Percentiles rank a stretch among this genome's conserved stretches.
Conservation (phyloP, 2,797 vertebrate species). For the Erpetoichthys calabaricus region DNA sequence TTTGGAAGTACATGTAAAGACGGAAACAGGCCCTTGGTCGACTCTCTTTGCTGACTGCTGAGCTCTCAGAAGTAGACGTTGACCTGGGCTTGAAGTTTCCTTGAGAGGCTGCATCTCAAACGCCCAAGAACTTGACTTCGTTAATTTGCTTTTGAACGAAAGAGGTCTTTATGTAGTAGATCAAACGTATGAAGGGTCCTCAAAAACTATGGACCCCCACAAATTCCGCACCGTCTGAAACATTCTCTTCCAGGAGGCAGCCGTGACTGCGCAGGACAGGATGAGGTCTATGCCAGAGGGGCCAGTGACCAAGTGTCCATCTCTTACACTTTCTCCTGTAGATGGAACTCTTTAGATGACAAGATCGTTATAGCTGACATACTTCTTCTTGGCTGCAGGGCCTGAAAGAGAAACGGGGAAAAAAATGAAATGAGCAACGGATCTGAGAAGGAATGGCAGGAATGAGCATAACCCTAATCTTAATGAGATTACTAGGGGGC, state of each 20-base stretch:
- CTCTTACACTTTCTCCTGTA: constrained; percentile 26
- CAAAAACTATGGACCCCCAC: constrained; percentile 17
- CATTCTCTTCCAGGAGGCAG: constrained; percentile 24
- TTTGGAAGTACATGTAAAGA: constrained; percentile 70
- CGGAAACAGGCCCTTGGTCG: constrained; percentile 41
- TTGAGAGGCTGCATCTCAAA: constrained; percentile 31
- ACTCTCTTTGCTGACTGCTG: constrained; percentile 20
- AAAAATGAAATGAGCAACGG: not conserved
- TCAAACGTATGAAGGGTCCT: constrained; percentile 36
- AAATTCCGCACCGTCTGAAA: constrained; percentile 19
- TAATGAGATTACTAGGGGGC: too few relatives aligned
- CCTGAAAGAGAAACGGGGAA: constrained; percentile 39
- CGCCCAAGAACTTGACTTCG: constrained; percentile 25
- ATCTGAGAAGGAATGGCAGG: too few relatives aligned
- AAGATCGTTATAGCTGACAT: constrained; percentile 85
- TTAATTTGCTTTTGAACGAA: constrained; percentile 16
- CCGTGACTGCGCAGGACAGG: constrained; percentile 29
- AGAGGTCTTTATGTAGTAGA: constrained; percentile 28
- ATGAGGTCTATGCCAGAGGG: constrained; percentile 30
- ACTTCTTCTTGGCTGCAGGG: constrained; percentile 83
- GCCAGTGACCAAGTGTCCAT: constrained; percentile 38
- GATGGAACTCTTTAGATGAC: constrained; percentile 62
- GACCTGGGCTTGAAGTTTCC: constrained; percentile 32
- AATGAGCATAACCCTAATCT: too few relatives aligned
- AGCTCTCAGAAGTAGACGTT: constrained; percentile 25